Percentiles rank a stretch among this genome's conserved stretches.
Evolutionary conservation across 2,113 vertebrate genomes (phyloP).

Genomic region (Lontra canadensis): DNA sequence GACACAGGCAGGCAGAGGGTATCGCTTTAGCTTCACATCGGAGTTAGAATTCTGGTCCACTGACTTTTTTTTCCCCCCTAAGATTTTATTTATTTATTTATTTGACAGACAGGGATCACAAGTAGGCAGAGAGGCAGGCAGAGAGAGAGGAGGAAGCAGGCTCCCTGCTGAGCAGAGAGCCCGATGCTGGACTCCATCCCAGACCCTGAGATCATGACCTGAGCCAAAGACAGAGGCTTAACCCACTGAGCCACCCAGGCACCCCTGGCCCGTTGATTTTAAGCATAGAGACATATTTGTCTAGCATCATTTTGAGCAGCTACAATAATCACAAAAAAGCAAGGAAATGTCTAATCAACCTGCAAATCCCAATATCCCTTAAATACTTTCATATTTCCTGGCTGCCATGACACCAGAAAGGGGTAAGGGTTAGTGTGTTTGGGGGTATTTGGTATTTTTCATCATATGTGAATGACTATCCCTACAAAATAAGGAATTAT

Average conservation of each 20-base stretch:
- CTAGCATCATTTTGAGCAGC: not conserved
- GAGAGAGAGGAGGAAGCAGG: too few relatives aligned
- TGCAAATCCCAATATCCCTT: not conserved
- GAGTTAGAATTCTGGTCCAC: not conserved
- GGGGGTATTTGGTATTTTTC: not conserved
- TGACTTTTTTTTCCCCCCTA: not conserved
- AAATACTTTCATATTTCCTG: not conserved
- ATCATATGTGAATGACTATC: not conserved
- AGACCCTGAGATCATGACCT: too few relatives aligned
- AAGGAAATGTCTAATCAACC: not conserved
- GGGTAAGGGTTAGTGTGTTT: not conserved
- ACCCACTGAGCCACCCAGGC: too few relatives aligned
- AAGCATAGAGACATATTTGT: not conserved
- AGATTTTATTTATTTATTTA: too few relatives aligned
- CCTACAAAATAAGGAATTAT: not conserved
- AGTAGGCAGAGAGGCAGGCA: too few relatives aligned
- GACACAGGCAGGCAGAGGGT: not conserved
- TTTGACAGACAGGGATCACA: too few relatives aligned
- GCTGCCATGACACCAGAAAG: not conserved
- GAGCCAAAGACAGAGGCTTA: too few relatives aligned
- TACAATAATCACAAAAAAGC: not conserved
- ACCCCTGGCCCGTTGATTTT: not conserved
- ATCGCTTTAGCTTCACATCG: rapidly evolving
- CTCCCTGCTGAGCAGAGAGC: too few relatives aligned
- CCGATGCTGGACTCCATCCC: too few relatives aligned